Evolutionary conservation across 2,888 invertebrate genomes (phyloP).

Genomic region (Torymus aiolomorphi): DNA sequence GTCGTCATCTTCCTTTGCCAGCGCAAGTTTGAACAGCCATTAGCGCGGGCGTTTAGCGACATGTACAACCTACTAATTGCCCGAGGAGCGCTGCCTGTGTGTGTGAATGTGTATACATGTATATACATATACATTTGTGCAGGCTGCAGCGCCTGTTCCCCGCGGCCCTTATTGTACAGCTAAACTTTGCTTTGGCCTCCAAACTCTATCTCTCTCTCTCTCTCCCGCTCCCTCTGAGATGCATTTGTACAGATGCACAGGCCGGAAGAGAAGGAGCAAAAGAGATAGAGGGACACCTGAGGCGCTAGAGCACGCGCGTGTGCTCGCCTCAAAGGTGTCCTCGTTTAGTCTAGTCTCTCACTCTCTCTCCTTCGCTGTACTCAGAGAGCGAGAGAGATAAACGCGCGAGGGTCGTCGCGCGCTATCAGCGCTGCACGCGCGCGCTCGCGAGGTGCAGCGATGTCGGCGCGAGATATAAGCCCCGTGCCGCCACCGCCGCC

Average conservation of each 20-base stretch:
- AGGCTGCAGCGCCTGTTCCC: neutral
- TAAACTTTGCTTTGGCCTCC: neutral
- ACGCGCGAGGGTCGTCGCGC: neutral
- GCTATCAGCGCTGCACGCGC: too few species aligned
- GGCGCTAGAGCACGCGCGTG: neutral
- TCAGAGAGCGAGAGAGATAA: constrained; percentile 1
- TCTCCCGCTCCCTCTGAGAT: neutral
- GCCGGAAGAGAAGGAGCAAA: neutral
- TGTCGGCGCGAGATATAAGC: too few species aligned
- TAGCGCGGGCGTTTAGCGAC: constrained; percentile 56
- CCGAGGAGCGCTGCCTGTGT: neutral
- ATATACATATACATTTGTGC: neutral
- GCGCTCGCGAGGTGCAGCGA: too few species aligned
- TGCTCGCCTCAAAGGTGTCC: neutral
- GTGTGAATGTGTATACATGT: neutral
- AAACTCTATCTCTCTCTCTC: constrained; percentile 3
- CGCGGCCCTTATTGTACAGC: neutral
- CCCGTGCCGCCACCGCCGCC: too few species aligned
- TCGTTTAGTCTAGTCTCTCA: neutral
- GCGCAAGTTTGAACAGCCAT: constrained; percentile 56
- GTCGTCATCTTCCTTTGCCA: neutral
- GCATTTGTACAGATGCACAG: constrained; percentile 42
- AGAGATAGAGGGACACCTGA: constrained; percentile 43
- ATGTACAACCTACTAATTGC: constrained; percentile 53
- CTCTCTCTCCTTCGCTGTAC: too few species aligned